Conservation (phyloP, 2,888 invertebrate genomes). For the Sarcophaga caerulescens region DNA sequence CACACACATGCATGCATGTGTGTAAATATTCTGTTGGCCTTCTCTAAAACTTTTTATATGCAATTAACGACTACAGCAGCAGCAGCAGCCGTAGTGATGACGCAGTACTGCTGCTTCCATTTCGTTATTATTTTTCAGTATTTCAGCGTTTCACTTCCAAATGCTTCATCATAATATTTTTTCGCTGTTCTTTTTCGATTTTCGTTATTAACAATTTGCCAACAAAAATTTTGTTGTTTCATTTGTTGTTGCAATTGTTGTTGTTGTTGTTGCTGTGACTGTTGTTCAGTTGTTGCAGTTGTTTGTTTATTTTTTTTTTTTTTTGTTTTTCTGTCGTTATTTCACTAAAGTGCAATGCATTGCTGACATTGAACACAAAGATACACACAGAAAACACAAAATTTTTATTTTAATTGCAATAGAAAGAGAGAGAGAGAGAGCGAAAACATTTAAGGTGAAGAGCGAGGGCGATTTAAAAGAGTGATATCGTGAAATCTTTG, state of each 20-base stretch:
- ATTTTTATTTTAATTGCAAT: slow-evolving; percentile 19
- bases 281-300: slow-evolving; percentile 9
- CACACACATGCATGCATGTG: slow-evolving; percentile 6
- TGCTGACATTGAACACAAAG: slow-evolving; percentile 71
- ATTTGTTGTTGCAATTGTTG: slow-evolving; percentile 10
- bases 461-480: slow-evolving; percentile 8
- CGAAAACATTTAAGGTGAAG: neutral
- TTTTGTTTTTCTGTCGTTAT: slow-evolving; percentile 49
- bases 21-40: neutral
- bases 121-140: slow-evolving; percentile 12
- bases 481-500: neutral
- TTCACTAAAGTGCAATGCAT: slow-evolving; percentile 66
- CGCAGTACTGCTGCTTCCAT: slow-evolving; percentile 7
- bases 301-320: slow-evolving; percentile 56
- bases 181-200: too few relatives aligned
- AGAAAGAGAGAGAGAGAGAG: neutral
- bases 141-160: slow-evolving; percentile 32
- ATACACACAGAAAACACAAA: slow-evolving; percentile 23
- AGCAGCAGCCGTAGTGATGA: neutral
- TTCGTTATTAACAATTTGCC: slow-evolving; percentile 66
- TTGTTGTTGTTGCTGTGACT: too few relatives aligned
- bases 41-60: slow-evolving; percentile 48
- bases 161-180: slow-evolving; percentile 55
- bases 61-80: slow-evolving; percentile 1
- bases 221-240: slow-evolving; percentile 38